phyloP scores from a whole-genome alignment of 2,113 vertebrate genomes.

The Tursiops truncatus region DNA sequence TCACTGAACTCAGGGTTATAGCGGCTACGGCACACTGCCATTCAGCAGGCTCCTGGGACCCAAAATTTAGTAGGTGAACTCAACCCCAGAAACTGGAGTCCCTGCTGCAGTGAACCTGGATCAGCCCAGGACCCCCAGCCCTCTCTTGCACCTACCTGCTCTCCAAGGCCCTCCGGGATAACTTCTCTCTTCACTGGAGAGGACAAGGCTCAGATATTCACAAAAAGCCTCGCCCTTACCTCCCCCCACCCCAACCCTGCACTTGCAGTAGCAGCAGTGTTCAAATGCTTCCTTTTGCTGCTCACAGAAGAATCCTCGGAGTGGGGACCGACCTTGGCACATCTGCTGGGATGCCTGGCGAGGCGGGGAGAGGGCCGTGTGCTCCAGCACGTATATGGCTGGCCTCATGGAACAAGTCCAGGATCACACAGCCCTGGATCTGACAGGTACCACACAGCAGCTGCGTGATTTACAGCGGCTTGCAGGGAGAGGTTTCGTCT shows the following conservation, averaged over 20 bases:
- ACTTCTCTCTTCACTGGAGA: constrained; percentile 14
- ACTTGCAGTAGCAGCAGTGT: too few species aligned
- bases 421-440: constrained; percentile 76
- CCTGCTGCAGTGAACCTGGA: neutral
- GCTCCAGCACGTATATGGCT: constrained; percentile 65
- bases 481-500: constrained; percentile 79
- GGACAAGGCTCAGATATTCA: neutral
- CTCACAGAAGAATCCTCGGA: constrained; percentile 43
- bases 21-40: neutral
- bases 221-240: neutral
- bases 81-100: neutral
- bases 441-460: constrained; percentile 84
- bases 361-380: constrained; percentile 66
- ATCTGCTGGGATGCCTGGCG: constrained; percentile 72
- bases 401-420: constrained; percentile 78
- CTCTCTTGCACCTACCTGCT: neutral
- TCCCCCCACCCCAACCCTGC: neutral
- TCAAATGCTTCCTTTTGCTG: constrained; percentile 27
- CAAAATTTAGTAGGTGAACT: neutral
- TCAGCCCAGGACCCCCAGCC: neutral
- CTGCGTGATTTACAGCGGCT: constrained; percentile 83
- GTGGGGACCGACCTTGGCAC: constrained; percentile 39
- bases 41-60: neutral
- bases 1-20: neutral
- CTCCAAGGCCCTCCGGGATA: neutral